Evolutionary conservation across 1,140 invertebrate species (phyloP).

Genomic region (Lucilia sericata): DNA sequence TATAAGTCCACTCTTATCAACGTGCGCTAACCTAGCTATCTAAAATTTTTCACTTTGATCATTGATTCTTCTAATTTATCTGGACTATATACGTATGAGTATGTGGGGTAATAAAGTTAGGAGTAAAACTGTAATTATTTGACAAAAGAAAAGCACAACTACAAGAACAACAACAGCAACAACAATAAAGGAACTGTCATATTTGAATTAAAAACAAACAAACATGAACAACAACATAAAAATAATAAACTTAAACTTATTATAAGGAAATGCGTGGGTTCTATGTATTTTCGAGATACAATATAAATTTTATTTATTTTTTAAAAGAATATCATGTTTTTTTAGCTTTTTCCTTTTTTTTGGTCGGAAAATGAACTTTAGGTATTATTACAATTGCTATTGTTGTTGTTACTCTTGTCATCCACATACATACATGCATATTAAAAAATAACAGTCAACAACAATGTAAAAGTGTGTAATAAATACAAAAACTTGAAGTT

Average conservation of each 20-base stretch:
- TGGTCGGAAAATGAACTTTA: not conserved
- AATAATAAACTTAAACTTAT: slow-evolving; percentile 23
- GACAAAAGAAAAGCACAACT: slow-evolving; percentile 14
- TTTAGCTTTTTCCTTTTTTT: not conserved
- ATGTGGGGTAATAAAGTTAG: not conserved
- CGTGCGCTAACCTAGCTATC: no score
- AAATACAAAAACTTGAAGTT: no score
- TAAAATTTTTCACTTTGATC: no score
- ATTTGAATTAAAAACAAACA: slow-evolving; percentile 10
- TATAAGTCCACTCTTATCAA: no score
- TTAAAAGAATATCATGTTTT: not conserved
- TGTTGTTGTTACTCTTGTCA: no score
- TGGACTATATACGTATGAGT: not conserved
- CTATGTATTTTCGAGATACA: not conserved
- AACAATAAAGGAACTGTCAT: not conserved
- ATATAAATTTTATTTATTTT: not conserved
- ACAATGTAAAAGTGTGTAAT: not conserved
- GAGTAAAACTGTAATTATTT: not conserved
- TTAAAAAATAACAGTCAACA: not conserved
- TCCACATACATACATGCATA: no score
- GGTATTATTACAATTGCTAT: not conserved
- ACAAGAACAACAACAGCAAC: not conserved
- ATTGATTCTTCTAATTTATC: no score
- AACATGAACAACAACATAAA: not conserved
- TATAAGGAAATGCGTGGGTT: slow-evolving; percentile 41